Base-by-base conservation (phyloP, 2,113 vertebrate species). In the Indicator maculatus region DNA sequence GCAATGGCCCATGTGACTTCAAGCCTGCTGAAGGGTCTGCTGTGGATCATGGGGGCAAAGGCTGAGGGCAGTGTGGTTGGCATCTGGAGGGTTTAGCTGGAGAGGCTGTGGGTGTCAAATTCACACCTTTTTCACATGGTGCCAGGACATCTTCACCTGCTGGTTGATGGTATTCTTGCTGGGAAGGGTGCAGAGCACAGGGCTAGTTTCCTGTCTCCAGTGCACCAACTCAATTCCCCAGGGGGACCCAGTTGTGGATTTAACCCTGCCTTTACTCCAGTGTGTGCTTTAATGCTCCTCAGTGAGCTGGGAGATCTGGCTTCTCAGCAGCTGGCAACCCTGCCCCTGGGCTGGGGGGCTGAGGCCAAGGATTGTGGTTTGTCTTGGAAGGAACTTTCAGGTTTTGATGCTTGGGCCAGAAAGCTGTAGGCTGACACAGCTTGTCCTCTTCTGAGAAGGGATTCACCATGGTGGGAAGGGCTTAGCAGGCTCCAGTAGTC, bases 251-350 rank as follows among this genome's bases (percentile, higher is more conserved):
- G 61, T 23, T 84, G 53, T 69, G 41, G 39, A 74, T 72, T 64
- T 82, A 78, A 63, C 17, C 36, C 66, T 70, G 41, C 45, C 50
- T 81, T 86, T 78, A 55, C n/a, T 84, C 67, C 50, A 56, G 30
- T 27, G 45, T 83, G 11, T 71, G 27, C 80, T 93, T 91, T 81
- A 63, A 71, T 33, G 15, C 31, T 88, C 19, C 19, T 71, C 50
- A 31, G 41, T 88, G 50, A 63, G 84, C 79, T 91, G 45, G 59
- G 85, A 90, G 69, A 33, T 79, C 72, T 83, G 91, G n/a, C 59
- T 91, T 63, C 86, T 90, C 69, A 77, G 79, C 83, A 91, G 60
- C 85, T 91, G 78, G 45, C 83, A 74, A 61, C 86, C 47, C 55
- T 79, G 36, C 15, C 33, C 23, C 58, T 65, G 59, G 76, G 74